Evolutionary conservation across 2,797 vertebrate species (phyloP).

Genomic region (Lutjanus campechanus): DNA sequence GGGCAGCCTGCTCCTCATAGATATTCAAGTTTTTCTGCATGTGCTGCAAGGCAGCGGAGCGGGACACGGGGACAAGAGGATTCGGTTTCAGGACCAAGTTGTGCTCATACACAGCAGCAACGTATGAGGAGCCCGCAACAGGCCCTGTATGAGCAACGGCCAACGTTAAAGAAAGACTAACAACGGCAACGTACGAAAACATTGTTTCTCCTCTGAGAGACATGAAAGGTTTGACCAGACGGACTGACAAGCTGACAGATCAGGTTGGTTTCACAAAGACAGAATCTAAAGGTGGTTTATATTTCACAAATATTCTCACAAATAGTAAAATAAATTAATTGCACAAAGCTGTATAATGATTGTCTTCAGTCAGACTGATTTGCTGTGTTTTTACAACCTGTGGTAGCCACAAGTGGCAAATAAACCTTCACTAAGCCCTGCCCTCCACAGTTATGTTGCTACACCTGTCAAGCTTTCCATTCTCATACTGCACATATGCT

Average conservation of each 20-base stretch:
- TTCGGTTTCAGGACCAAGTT: slow-evolving; percentile 83
- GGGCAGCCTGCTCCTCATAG: slow-evolving; percentile 88
- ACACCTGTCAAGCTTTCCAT: too few relatives aligned
- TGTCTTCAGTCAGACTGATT: too few relatives aligned
- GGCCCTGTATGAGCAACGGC: neutral
- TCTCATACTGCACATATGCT: too few relatives aligned
- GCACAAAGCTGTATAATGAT: neutral
- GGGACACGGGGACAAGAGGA: slow-evolving; percentile 74
- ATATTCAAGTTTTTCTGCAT: slow-evolving; percentile 91
- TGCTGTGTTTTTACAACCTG: too few relatives aligned
- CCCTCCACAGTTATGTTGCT: too few relatives aligned
- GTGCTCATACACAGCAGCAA: slow-evolving; percentile 94
- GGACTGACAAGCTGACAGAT: too few relatives aligned
- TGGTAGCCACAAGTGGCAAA: too few relatives aligned
- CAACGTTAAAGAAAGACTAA: neutral
- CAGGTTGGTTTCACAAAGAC: slow-evolving; percentile 11
- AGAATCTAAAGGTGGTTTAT: neutral
- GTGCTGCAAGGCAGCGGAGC: slow-evolving; percentile 86
- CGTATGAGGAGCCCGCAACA: slow-evolving; percentile 62
- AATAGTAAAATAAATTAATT: neutral
- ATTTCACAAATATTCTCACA: neutral
- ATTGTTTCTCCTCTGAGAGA: neutral
- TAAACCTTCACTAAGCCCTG: too few relatives aligned
- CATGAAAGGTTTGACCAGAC: neutral
- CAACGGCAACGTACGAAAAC: neutral